Conservation (phyloP, 2,113 vertebrate genomes). For the Lagopus leucura region DNA sequence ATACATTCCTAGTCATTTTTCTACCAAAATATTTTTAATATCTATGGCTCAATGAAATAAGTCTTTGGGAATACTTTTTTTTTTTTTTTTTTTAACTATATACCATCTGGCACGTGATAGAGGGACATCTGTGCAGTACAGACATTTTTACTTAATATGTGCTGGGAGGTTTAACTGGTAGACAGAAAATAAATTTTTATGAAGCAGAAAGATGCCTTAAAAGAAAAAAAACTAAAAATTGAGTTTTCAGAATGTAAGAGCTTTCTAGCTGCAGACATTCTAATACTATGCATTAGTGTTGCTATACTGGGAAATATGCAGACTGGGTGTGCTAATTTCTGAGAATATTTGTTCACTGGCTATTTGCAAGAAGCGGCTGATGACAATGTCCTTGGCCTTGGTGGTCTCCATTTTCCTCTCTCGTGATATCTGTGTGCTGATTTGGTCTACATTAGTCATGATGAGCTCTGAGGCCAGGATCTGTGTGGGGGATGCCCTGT, state of each 20-base stretch:
- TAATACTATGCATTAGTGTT: constrained; percentile 51
- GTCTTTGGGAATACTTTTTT: not conserved
- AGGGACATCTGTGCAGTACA: not conserved
- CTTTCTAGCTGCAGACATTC: not conserved
- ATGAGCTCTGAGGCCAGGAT: constrained; percentile 91
- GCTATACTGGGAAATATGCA: constrained; percentile 89
- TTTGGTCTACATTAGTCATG: constrained; percentile 91
- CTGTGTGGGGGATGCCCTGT: constrained; percentile 79
- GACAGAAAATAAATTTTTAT: not conserved
- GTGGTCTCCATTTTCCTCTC: constrained; percentile 90
- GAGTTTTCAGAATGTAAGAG: not conserved
- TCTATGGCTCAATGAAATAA: not conserved
- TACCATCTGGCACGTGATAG: not conserved
- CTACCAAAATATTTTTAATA: not conserved
- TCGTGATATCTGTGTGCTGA: constrained; percentile 89
- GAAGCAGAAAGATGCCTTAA: not conserved
- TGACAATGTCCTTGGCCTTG: constrained; percentile 93
- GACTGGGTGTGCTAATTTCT: constrained; percentile 92
- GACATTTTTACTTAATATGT: not conserved
- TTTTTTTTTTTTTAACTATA: too few relatives aligned
- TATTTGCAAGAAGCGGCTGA: constrained; percentile 87
- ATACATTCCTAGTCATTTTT: not conserved
- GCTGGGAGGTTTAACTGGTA: not conserved
- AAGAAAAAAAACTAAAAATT: not conserved
- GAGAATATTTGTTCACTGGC: constrained; percentile 87